These are phyloP conservation scores for Amblyornis subalaris DNA, from an alignment of 2,113 vertebrate genomes.

Conservation along the genomic window DNA sequence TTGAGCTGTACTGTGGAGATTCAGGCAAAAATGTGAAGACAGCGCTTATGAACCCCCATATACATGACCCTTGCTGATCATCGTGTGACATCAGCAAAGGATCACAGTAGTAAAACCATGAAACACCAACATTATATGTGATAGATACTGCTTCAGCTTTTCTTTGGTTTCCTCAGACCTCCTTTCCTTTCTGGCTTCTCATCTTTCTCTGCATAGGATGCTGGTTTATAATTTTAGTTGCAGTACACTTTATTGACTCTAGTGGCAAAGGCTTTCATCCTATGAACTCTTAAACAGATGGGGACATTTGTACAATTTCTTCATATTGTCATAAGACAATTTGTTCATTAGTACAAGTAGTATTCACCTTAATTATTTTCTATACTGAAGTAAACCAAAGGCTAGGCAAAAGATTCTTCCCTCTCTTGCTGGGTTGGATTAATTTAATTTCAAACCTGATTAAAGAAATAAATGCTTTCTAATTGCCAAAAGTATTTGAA, in stretches of 20 bases:
- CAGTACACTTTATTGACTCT: not conserved
- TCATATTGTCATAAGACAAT: too few relatives aligned
- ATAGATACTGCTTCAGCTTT: not conserved
- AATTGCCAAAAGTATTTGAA: not conserved
- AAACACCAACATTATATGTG: not conserved
- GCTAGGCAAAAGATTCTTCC: not conserved
- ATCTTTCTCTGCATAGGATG: not conserved
- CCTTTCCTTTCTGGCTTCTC: not conserved
- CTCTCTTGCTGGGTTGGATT: not conserved
- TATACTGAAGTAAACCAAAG: not conserved
- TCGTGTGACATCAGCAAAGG: not conserved
- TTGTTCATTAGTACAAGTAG: not conserved
- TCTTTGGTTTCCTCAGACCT: not conserved
- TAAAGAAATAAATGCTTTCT: not conserved
- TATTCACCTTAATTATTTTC: not conserved
- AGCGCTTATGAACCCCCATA: not conserved
- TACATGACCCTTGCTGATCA: not conserved
- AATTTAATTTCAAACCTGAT: not conserved
- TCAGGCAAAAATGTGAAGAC: not conserved
- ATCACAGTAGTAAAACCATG: not conserved
- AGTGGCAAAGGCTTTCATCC: not conserved
- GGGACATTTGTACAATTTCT: not conserved
- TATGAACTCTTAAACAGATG: not conserved
- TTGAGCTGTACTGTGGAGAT: not conserved
- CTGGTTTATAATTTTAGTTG: not conserved